Base-by-base conservation (phyloP, 2,113 vertebrate genomes). In the Laticauda laticaudata region DNA sequence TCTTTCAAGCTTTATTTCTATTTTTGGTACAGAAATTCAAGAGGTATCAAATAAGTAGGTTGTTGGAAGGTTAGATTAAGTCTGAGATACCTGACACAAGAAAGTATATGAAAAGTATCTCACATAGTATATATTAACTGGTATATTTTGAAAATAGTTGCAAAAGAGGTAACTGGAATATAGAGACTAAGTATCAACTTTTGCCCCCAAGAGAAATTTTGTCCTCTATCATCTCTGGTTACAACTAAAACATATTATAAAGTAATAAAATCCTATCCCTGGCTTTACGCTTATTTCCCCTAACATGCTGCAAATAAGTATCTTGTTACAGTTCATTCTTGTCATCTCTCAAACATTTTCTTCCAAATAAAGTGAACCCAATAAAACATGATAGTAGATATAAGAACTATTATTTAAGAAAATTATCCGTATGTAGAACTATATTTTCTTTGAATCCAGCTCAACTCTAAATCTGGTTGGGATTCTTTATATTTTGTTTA, bases 241-340 rank as follows among this genome's bases (percentile, higher is more conserved):
- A 94, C 94, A 95, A 94, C 86, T 45, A 6, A 92, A 97, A 64
- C 89, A 94, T 96, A 96, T 96, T 95, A 95, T 94, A 95, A 94
- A 93, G 97, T 95, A 95, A 97, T 97, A 96, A 97, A 96, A 97
- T 95, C 93, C 96, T 96, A 96, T 96, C 96, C 96, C 95, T 96
- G 93, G 95, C 96, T 97, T 97, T 96, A 94, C 95, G 96, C 95
- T 96, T 96, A 96, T 92, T 95, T 57, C 94, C 95, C 95, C 95
- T 97, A 97, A 95, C 96, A 96, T 95, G 94, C 95, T 97, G 95
- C 97, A 96, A 95, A 96, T 96, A 95, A 96, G 95, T 95, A 86
- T 94, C 93, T 88, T 91, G 96, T 96, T 96, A 94, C 86, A 96
- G 93, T 95, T 92, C 81, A 34, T 93, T 93, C 96, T 95, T 94